Evolutionary conservation across 2,888 invertebrate species (phyloP).

Genomic region (Ophioninae sp.): DNA sequence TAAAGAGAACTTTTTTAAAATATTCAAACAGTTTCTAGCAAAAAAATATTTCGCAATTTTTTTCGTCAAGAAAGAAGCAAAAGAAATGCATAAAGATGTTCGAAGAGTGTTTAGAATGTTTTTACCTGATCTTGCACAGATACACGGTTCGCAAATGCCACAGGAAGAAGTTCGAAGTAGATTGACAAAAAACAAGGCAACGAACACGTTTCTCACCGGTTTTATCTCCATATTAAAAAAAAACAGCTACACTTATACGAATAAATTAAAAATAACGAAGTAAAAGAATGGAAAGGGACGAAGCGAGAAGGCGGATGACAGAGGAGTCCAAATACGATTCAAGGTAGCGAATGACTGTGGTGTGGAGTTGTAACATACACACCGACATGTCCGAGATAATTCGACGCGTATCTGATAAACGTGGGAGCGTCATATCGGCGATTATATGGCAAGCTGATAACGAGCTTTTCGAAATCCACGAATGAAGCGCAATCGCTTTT

Average conservation of each 20-base stretch:
- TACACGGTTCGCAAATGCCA: slow-evolving; percentile 71
- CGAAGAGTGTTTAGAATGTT: not conserved
- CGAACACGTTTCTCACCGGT: not conserved
- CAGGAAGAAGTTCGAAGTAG: slow-evolving; percentile 59
- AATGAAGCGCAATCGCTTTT: slow-evolving; percentile 16
- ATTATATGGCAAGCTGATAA: slow-evolving; percentile 49
- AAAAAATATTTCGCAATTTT: too few relatives aligned
- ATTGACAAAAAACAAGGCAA: slow-evolving; percentile 59
- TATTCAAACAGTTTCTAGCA: too few relatives aligned
- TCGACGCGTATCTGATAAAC: slow-evolving; percentile 72
- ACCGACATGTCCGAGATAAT: slow-evolving; percentile 64
- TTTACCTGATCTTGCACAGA: slow-evolving; percentile 68
- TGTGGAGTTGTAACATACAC: slow-evolving; percentile 28
- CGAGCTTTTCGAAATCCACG: slow-evolving; percentile 44
- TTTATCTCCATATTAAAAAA: slow-evolving; percentile 39
- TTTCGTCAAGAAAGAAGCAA: too few relatives aligned
- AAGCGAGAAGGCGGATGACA: not conserved
- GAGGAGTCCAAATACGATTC: slow-evolving; percentile 10
- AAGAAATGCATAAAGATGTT: too few relatives aligned
- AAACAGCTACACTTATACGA: not conserved
- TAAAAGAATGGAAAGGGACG: not conserved
- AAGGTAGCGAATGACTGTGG: slow-evolving; percentile 17
- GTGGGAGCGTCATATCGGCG: slow-evolving; percentile 61
- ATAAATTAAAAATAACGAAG: not conserved
- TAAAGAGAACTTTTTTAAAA: too few relatives aligned